Evolutionary conservation across 2,797 vertebrate species (phyloP).

Genomic region (Uromys caudimaculatus): DNA sequence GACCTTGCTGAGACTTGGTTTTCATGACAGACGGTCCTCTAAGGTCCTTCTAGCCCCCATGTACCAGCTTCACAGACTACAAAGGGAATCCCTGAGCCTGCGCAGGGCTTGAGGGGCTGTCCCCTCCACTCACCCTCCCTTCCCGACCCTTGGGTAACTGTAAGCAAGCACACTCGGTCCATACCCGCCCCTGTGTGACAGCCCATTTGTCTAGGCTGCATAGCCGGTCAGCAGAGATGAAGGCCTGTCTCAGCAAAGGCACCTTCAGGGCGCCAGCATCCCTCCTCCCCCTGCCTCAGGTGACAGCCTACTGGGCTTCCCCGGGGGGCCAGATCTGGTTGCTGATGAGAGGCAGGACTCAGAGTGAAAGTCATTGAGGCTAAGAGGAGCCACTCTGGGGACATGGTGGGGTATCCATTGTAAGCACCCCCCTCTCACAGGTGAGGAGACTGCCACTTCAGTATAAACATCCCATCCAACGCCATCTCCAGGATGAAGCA

Average conservation of each 20-base stretch:
- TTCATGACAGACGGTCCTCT: not conserved
- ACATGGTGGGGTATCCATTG: not conserved
- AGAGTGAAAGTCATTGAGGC: not conserved
- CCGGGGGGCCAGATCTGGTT: not conserved
- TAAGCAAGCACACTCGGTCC: not conserved
- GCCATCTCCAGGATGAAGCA: too few species aligned
- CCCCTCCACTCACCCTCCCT: not conserved
- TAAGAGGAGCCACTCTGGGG: accelerated
- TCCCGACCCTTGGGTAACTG: not conserved
- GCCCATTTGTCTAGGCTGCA: not conserved
- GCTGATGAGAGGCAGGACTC: not conserved
- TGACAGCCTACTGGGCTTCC: not conserved
- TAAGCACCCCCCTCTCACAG: not conserved
- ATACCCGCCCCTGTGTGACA: accelerated
- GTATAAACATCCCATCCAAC: too few species aligned
- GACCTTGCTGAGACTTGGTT: not conserved
- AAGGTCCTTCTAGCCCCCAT: not conserved
- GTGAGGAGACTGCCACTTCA: not conserved
- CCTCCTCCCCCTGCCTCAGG: accelerated
- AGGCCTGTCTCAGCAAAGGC: not conserved
- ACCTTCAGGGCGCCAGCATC: not conserved
- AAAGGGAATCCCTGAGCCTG: not conserved
- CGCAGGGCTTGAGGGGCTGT: accelerated
- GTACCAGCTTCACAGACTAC: not conserved
- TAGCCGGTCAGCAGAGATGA: accelerated